These are phyloP conservation scores for Brachirus orientalis DNA, from an alignment of 2,113 vertebrate genomes.

Conservation along the genomic window DNA sequence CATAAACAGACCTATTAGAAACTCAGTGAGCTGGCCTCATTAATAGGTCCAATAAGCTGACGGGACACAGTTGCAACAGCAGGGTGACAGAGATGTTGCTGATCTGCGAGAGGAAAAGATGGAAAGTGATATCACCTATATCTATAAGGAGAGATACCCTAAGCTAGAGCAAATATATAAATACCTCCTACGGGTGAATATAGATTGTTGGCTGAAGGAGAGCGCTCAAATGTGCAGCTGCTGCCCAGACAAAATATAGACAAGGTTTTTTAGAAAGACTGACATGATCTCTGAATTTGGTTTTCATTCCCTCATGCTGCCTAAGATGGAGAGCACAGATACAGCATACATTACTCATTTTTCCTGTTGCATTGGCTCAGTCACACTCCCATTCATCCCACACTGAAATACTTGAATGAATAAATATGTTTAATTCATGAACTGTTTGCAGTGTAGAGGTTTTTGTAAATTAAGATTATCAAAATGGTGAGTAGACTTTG, in stretches of 20 bases:
- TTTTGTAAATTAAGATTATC: conserved; percentile 44
- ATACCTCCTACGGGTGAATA: conserved; percentile 59
- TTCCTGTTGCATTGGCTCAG: conserved; percentile 9
- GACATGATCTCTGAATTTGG: conserved; percentile 45
- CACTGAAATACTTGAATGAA: conserved; percentile 29
- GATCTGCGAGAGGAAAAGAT: conserved; percentile 40
- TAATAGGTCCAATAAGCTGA: conserved; percentile 26
- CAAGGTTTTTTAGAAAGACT: conserved; percentile 40
- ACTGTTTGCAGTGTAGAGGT: conserved; percentile 41
- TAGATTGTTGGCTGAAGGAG: conserved; percentile 20
- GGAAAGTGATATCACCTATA: conserved; percentile 67
- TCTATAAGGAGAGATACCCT: conserved; percentile 53
- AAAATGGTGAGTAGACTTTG: conserved; percentile 33
- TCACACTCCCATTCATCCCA: conserved; percentile 29
- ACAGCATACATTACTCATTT: conserved; percentile 20
- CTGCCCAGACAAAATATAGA: conserved; percentile 58
- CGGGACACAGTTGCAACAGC: conserved; percentile 30
- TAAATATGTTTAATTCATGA: conserved; percentile 58
- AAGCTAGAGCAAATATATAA: conserved; percentile 65
- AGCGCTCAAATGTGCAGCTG: conserved; percentile 28
- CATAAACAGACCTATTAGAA: conserved; percentile 29
- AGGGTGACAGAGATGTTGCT: conserved; percentile 44
- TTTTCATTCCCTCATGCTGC: conserved; percentile 34
- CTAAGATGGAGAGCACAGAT: conserved; percentile 54
- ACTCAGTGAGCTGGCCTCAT: conserved; percentile 34